Evolutionary conservation across 1,140 invertebrate genomes (phyloP), one percentile per base, ranked within the genome.

Genomic region (Hestina assimilis): DNA sequence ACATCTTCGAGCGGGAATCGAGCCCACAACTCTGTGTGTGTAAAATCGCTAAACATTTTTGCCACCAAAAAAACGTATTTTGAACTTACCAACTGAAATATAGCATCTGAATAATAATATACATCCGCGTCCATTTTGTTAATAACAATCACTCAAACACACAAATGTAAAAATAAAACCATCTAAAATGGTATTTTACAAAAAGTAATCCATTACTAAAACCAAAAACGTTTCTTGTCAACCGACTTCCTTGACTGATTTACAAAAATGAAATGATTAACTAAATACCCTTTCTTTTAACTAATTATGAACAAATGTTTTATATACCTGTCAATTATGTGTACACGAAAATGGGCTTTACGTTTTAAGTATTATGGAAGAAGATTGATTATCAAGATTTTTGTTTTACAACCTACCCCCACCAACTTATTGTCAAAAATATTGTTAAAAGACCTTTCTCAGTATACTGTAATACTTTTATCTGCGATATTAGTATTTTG

Each of bases 31-130:
- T n/a, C n/a, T n/a, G n/a, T n/a, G n/a, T n/a, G n/a, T n/a, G n/a
- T n/a, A n/a, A n/a, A n/a, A n/a, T n/a, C n/a, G n/a, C n/a, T n/a
- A n/a, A n/a, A n/a, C n/a, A n/a, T n/a, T n/a, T n/a, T n/a, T n/a
- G n/a, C n/a, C n/a, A n/a, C n/a, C n/a, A n/a, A n/a, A n/a, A 47
- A 28, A 29, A 47, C 47, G n/a, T n/a, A n/a, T n/a, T n/a, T 24
- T 24, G 7, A 17, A 58, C 68, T 59, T 50, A 67, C 68, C 55
- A 70, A 12, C 38, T 70, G 60, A 58, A 57, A 67, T n/a, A 35
- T 38, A 8, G 59, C 59, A 23, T 70, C 64, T 1, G 45, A 43
- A 33, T 62, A 70, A 15, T 69, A 59, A 35, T 63, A 66, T 23
- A 38, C 8, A 17, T 59, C 40, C 21, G 29, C 35, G 4, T 45